phyloP scores from a whole-genome alignment of 2,797 vertebrate species.

The Sebastolobus altivelis region DNA sequence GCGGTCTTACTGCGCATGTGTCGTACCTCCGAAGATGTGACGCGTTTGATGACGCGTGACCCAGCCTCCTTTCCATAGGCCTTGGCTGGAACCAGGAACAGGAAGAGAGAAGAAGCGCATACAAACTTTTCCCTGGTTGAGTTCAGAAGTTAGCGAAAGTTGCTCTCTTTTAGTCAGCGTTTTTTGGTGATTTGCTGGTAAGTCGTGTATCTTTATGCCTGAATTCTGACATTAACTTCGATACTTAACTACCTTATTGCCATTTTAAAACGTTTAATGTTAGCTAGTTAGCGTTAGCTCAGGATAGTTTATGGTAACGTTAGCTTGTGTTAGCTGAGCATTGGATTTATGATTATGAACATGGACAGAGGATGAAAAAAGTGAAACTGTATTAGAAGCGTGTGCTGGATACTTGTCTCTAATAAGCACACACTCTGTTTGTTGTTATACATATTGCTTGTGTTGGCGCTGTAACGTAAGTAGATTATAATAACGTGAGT shows the following conservation, averaged over 20 bases:
- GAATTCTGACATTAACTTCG: neutral
- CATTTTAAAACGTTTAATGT: neutral
- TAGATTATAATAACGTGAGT: neutral
- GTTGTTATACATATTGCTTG: neutral
- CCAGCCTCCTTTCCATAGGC: too few relatives aligned
- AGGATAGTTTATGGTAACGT: neutral
- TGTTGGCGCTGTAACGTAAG: too few relatives aligned
- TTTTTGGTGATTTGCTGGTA: constrained; percentile 8
- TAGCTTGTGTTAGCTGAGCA: neutral
- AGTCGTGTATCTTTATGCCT: neutral
- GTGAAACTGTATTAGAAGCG: accelerated
- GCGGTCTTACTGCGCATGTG: too few relatives aligned
- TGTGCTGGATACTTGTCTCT: too few relatives aligned
- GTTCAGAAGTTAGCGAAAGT: neutral
- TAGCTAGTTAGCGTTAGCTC: neutral
- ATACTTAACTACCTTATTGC: accelerated
- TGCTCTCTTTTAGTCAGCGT: accelerated
- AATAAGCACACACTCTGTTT: neutral
- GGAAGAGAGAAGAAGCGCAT: constrained; percentile 43
- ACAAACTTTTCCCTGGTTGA: constrained; percentile 2
- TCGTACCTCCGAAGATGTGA: too few relatives aligned
- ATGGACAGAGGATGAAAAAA: neutral
- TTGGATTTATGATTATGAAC: neutral
- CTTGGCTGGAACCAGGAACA: neutral
- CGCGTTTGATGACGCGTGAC: too few relatives aligned